Conservation (phyloP, 2,888 invertebrate genomes). For the Macaria notata region DNA sequence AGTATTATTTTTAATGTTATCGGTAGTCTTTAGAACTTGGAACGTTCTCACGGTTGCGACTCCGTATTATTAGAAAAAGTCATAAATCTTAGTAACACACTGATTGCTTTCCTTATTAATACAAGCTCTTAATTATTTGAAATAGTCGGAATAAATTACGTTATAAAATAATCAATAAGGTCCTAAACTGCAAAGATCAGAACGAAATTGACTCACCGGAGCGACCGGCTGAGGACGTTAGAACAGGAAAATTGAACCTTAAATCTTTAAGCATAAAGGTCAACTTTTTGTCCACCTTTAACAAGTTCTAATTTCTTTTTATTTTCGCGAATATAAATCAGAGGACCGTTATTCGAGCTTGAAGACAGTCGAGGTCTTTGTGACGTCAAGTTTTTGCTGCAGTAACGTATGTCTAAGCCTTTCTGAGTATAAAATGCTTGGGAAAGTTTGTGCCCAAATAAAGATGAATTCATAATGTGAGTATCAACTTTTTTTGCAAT, state of each 20-base stretch:
- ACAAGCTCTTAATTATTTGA: conserved; percentile 27
- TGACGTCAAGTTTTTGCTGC: conserved; percentile 56
- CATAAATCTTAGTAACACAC: conserved; percentile 30
- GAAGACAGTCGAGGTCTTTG: conserved; percentile 49
- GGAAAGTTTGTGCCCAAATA: conserved; percentile 25
- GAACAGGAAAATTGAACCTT: conserved; percentile 7
- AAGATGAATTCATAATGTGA: conserved; percentile 9
- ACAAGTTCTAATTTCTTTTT: conserved; percentile 39
- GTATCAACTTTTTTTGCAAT: conserved; percentile 6
- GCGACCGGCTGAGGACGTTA: not conserved
- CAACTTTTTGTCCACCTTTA: conserved; percentile 2
- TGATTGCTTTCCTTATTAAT: conserved; percentile 34
- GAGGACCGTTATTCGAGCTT: conserved; percentile 53
- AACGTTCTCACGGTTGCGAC: conserved; percentile 30
- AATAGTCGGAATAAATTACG: conserved; percentile 24
- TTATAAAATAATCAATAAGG: conserved; percentile 28
- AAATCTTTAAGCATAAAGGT: not conserved
- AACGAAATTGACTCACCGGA: conserved; percentile 12
- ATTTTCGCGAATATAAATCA: conserved; percentile 56
- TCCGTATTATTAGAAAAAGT: conserved; percentile 15
- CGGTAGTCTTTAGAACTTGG: conserved; percentile 3
- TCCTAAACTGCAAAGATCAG: conserved; percentile 23
- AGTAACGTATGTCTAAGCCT: conserved; percentile 44
- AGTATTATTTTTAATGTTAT: not conserved
- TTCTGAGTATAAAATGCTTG: conserved; percentile 21